phyloP scores from a whole-genome alignment of 1,140 invertebrate genomes.

The Hyles euphorbiae region DNA sequence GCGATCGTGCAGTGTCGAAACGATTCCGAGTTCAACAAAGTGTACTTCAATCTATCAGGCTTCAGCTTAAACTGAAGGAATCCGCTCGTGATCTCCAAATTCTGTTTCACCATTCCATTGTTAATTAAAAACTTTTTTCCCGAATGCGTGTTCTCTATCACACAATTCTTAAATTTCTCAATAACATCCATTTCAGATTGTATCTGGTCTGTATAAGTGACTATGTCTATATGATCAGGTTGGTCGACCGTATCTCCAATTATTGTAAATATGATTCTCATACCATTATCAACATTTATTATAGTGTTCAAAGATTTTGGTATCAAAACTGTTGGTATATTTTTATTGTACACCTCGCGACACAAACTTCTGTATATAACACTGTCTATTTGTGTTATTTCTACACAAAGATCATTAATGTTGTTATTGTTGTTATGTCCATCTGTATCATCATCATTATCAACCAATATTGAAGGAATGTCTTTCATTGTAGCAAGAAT shows the following conservation, averaged over 20 bases:
- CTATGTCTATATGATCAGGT: constrained; percentile 76
- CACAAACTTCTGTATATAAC: constrained; percentile 58
- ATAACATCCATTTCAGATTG: constrained; percentile 69
- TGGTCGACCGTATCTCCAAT: constrained; percentile 52
- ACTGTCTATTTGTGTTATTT: constrained; percentile 60
- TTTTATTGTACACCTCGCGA: constrained; percentile 56
- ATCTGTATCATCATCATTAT: constrained; percentile 34
- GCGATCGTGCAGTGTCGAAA: constrained; percentile 76
- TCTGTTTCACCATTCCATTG: constrained; percentile 75
- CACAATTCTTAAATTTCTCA: constrained; percentile 77
- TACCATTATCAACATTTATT: constrained; percentile 62
- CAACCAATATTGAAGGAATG: constrained; percentile 47
- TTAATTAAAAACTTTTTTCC: constrained; percentile 78
- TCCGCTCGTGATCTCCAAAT: constrained; percentile 64
- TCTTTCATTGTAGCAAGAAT: constrained; percentile 60
- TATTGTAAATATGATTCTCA: constrained; percentile 59
- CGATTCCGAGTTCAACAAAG: constrained; percentile 76
- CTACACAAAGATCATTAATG: constrained; percentile 60
- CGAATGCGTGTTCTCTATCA: constrained; percentile 72
- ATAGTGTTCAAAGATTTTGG: constrained; percentile 63
- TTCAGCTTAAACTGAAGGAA: constrained; percentile 73
- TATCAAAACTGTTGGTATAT: constrained; percentile 66
- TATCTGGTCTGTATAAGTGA: constrained; percentile 65
- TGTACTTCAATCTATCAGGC: constrained; percentile 77
- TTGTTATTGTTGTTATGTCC: constrained; percentile 35